Evolutionary conservation across 2,797 vertebrate genomes (phyloP).

Genomic region (Prunella strophiata): DNA sequence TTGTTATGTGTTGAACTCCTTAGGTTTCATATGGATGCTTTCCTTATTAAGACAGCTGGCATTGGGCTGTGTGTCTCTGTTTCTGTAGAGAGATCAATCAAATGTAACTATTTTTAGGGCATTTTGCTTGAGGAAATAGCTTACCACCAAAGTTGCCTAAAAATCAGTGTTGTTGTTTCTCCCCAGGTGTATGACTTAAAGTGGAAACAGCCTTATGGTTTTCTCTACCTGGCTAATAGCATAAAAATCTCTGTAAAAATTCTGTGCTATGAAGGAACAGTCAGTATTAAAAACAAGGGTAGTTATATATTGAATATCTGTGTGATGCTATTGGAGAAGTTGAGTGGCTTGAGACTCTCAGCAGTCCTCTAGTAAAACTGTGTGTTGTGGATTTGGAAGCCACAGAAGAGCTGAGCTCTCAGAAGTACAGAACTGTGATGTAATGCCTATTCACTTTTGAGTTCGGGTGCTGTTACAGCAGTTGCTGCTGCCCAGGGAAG

Average conservation of each 20-base stretch:
- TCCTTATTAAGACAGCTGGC: background rate
- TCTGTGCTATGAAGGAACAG: background rate
- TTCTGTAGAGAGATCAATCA: background rate
- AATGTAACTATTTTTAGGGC: background rate
- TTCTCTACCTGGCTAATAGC: background rate
- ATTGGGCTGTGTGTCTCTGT: background rate
- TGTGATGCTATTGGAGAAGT: background rate
- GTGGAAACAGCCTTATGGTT: background rate
- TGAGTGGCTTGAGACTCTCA: background rate
- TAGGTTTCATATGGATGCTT: background rate
- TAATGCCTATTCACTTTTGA: background rate
- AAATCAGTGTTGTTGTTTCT: background rate
- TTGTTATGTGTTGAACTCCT: background rate
- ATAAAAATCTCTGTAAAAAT: background rate
- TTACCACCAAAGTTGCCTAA: background rate
- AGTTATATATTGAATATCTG: background rate
- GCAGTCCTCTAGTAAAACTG: background rate
- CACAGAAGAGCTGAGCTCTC: background rate
- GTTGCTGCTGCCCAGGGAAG: background rate
- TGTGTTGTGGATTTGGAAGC: background rate
- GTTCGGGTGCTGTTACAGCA: background rate
- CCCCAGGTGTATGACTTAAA: background rate
- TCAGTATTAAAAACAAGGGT: background rate
- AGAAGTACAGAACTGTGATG: background rate
- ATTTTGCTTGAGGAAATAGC: background rate